Percentiles rank a stretch among this genome's conserved stretches.
Conservation (phyloP, 2,113 vertebrate genomes). For the Taurulus bubalis region DNA sequence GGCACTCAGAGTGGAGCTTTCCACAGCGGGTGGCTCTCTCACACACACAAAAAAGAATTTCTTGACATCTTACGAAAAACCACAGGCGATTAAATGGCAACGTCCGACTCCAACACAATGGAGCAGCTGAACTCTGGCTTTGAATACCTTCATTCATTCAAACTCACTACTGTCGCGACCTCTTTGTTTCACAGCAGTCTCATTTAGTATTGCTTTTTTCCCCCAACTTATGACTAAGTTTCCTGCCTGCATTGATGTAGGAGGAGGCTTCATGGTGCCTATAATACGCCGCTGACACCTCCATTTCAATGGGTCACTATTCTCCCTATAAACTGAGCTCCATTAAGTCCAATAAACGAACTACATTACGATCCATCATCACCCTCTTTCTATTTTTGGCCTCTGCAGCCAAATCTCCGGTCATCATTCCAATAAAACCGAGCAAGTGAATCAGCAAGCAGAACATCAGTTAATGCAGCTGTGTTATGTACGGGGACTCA, state of each 20-base stretch:
- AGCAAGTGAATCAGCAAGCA: conserved; percentile 37
- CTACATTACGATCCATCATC: conserved; percentile 66
- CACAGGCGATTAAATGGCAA: conserved; percentile 4
- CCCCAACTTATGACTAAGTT: neutral
- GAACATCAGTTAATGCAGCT: conserved; percentile 41
- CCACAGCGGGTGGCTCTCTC: neutral
- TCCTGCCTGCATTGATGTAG: neutral
- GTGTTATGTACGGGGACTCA: conserved; percentile 50
- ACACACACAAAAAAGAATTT: neutral
- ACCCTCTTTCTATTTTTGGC: conserved; percentile 44
- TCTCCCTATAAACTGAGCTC: conserved; percentile 64
- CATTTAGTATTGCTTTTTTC: conserved; percentile 25
- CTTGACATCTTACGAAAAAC: neutral
- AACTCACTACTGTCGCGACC: neutral
- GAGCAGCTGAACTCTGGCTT: conserved; percentile 1
- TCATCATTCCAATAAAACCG: conserved; percentile 51
- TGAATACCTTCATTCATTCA: neutral
- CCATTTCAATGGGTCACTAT: conserved; percentile 38
- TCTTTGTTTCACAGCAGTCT: neutral
- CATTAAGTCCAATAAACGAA: conserved; percentile 70
- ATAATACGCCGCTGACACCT: conserved; percentile 37
- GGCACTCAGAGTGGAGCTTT: neutral
- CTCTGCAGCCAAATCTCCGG: conserved; percentile 33
- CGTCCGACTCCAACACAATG: neutral
- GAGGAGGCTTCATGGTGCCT: conserved; percentile 27